Conservation (phyloP, 1,140 invertebrate species). For the Zaprionus gabonicus region DNA sequence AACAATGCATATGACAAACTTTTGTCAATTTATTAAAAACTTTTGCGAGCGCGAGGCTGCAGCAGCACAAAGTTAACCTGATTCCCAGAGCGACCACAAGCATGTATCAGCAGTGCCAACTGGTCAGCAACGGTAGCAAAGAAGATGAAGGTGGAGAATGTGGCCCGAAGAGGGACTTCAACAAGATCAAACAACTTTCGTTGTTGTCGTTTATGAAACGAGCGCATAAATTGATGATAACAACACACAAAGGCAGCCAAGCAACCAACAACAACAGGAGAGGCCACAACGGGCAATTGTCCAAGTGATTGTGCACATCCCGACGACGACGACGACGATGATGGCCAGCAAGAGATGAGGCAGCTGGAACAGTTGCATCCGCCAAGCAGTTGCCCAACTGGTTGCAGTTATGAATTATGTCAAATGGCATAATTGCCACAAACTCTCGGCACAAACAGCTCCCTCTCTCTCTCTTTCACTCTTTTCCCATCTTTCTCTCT, state of each 20-base stretch:
- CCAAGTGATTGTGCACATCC: conserved; percentile 44
- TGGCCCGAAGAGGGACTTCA: conserved; percentile 1
- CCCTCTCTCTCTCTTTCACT: neutral
- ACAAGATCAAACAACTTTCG: conserved; percentile 76
- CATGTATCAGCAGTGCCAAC: conserved; percentile 16
- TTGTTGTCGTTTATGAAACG: conserved; percentile 69
- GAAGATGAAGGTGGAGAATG: conserved; percentile 10
- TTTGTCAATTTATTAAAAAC: conserved; percentile 82
- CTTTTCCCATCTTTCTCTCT: neutral
- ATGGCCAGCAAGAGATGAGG: conserved; percentile 16
- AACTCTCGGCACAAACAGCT: neutral
- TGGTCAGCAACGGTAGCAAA: conserved; percentile 60
- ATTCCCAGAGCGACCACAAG: conserved; percentile 65
- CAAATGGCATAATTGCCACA: conserved; percentile 80
- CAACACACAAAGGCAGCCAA: conserved; percentile 51
- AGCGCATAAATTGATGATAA: conserved; percentile 81
- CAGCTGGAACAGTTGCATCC: conserved; percentile 5
- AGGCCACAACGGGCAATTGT: conserved; percentile 41
- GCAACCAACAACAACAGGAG: neutral
- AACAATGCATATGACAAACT: conserved; percentile 83
- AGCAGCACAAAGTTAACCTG: conserved; percentile 62
- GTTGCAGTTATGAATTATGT: conserved; percentile 80
- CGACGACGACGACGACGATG: neutral
- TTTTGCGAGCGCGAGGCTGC: conserved; percentile 27
- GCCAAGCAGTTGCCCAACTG: conserved; percentile 20